Evolutionary conservation across 2,797 vertebrate species (phyloP).

Genomic region (Lacerta agilis): DNA sequence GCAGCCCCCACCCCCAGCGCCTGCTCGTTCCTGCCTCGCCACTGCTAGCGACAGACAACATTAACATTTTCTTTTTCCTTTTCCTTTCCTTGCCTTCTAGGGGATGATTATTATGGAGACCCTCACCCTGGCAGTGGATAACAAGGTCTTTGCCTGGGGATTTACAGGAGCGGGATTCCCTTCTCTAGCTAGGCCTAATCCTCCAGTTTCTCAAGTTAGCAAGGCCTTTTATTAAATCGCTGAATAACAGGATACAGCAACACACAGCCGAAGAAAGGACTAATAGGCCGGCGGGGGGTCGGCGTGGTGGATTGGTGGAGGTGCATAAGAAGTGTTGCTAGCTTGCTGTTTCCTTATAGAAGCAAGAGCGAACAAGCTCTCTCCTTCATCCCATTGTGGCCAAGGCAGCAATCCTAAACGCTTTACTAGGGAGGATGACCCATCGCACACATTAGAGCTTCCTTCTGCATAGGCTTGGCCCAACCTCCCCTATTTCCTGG

Average conservation of each 20-base stretch:
- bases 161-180: conserved; percentile 37
- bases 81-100: not conserved
- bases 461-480: not conserved
- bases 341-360: conserved; percentile 17
- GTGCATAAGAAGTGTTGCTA: not conserved
- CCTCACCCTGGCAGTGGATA: conserved; percentile 34
- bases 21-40: not conserved
- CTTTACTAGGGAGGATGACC: not conserved
- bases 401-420: not conserved
- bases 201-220: conserved; percentile 38
- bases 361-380: not conserved
- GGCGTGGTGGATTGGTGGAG: not conserved
- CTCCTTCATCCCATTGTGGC: not conserved
- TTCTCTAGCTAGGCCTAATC: conserved; percentile 46
- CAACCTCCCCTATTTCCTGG: not conserved
- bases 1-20: not conserved
- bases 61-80: not conserved
- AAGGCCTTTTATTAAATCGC: conserved; percentile 37
- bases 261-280: conserved; percentile 27
- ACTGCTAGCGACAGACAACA: conserved; percentile 7
- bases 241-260: conserved; percentile 40
- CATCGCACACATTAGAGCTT: not conserved
- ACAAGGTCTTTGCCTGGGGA: conserved; percentile 48
- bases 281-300: conserved; percentile 17
- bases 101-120: conserved; percentile 30